Evolutionary conservation across 1,140 invertebrate species (phyloP).

Genomic region (Chlorops oryzae): DNA sequence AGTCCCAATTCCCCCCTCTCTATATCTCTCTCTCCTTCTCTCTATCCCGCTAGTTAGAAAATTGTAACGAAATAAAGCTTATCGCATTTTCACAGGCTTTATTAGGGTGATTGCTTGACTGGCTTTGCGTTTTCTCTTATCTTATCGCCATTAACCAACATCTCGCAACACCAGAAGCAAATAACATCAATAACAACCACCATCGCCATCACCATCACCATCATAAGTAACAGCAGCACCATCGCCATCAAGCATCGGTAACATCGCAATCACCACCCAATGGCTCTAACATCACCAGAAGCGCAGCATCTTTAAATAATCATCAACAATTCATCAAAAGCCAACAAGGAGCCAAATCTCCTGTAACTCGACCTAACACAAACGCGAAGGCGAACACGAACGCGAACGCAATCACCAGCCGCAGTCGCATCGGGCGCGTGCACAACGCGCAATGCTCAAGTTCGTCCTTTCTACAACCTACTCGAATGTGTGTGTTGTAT

Average conservation of each 20-base stretch:
- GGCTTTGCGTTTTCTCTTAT: conserved; percentile 45
- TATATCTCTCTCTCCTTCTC: neutral
- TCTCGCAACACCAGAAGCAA: conserved; percentile 5
- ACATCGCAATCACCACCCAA: too few species aligned
- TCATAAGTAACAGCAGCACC: too few species aligned
- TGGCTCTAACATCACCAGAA: neutral
- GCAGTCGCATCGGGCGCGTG: too few species aligned
- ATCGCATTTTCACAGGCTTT: conserved; percentile 46
- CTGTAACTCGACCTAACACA: too few species aligned
- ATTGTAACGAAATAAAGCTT: conserved; percentile 45
- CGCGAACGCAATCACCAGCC: too few species aligned
- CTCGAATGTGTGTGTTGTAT: too few species aligned
- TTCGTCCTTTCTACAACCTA: too few species aligned
- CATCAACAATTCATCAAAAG: conserved; percentile 44
- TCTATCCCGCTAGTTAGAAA: conserved; percentile 41
- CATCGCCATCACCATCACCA: conserved; percentile 6
- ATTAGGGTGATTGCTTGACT: too few species aligned
- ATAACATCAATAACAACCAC: conserved; percentile 5
- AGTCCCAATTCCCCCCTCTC: neutral
- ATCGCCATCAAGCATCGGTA: too few species aligned
- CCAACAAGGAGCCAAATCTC: too few species aligned
- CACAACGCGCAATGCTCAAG: too few species aligned
- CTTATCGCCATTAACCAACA: conserved; percentile 13
- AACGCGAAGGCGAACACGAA: too few species aligned
- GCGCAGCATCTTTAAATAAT: conserved; percentile 46